These are phyloP conservation scores for Gambusia affinis DNA, from an alignment of 2,113 vertebrate genomes.

Conservation along the genomic window DNA sequence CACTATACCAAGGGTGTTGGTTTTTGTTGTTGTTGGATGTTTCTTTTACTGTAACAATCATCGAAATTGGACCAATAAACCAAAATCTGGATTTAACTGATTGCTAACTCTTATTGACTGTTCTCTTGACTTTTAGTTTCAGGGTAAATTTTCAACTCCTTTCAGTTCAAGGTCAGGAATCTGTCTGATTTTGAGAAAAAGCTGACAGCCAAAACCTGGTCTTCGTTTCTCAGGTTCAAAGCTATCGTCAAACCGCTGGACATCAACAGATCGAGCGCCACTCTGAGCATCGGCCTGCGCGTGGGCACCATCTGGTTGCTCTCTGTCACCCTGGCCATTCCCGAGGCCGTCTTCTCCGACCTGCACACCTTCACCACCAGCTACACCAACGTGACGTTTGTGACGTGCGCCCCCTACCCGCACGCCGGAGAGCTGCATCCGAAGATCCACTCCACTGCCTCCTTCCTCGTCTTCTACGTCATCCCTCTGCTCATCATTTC, in stretches of 20 bases:
- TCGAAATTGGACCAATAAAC: not conserved
- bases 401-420: constrained; percentile 93
- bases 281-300: constrained; percentile 84
- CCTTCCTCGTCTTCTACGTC: constrained; percentile 92
- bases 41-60: not conserved
- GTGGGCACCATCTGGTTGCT: constrained; percentile 90
- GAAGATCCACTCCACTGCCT: constrained; percentile 93
- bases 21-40: not conserved
- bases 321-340: constrained; percentile 90
- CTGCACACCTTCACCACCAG: constrained; percentile 88
- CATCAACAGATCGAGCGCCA: constrained; percentile 80
- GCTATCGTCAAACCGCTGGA: constrained; percentile 96
- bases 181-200: not conserved
- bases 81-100: not conserved
- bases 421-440: constrained; percentile 88
- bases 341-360: constrained; percentile 94
- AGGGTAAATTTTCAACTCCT: not conserved
- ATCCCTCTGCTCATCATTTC: constrained; percentile 92
- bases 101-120: not conserved
- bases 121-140: not conserved
- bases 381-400: constrained; percentile 88
- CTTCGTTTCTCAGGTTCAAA: constrained; percentile 84
- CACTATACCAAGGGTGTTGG: no score
- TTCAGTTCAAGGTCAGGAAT: not conserved
- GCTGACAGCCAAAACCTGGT: not conserved